Evolutionary conservation across 2,113 vertebrate species (phyloP).

Genomic region (Phocoena phocoena): DNA sequence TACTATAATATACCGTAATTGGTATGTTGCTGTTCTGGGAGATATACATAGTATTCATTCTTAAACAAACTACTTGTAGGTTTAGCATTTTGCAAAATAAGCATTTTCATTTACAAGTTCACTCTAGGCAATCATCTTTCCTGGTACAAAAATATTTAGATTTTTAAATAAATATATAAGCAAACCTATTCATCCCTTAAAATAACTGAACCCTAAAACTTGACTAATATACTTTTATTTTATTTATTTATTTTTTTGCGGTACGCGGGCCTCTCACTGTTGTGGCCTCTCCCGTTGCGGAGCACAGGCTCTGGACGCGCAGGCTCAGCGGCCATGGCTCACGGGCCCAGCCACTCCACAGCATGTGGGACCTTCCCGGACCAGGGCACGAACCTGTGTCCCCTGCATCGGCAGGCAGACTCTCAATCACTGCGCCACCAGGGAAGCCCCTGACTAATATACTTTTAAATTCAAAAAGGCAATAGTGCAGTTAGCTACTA

Average conservation of each 20-base stretch:
- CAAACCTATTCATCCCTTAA: background rate
- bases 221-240: background rate
- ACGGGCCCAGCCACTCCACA: too few species aligned
- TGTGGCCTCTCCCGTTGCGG: too few species aligned
- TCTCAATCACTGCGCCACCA: too few species aligned
- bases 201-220: conserved; percentile 24
- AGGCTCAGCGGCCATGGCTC: too few species aligned
- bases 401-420: too few species aligned
- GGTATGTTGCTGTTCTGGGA: background rate
- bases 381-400: too few species aligned
- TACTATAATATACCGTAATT: background rate
- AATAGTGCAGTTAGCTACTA: background rate
- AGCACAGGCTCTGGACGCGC: too few species aligned
- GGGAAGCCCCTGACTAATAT: background rate
- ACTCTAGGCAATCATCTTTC: background rate
- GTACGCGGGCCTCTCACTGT: too few species aligned
- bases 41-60: background rate
- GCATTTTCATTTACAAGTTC: background rate
- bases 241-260: too few species aligned
- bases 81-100: background rate
- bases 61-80: background rate
- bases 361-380: too few species aligned
- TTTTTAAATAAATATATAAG: background rate
- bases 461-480: background rate
- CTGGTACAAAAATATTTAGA: background rate